These are phyloP conservation scores for Sebastes matsubarae DNA, from an alignment of 2,797 vertebrate genomes.

Conservation along the genomic window DNA sequence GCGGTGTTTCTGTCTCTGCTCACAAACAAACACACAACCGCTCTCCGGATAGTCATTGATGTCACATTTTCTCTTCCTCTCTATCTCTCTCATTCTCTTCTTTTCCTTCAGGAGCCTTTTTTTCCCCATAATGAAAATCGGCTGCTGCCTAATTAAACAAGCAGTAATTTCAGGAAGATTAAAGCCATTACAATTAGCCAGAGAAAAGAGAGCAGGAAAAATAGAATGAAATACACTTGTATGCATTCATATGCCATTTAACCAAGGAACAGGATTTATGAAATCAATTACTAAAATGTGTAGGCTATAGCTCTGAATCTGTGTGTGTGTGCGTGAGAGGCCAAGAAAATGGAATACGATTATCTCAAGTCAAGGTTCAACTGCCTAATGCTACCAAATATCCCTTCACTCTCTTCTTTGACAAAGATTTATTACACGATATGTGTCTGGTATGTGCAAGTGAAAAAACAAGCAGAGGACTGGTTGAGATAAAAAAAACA, in stretches of 20 bases:
- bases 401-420: neutral
- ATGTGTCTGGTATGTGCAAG: slow-evolving; percentile 5
- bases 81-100: neutral
- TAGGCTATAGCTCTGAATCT: neutral
- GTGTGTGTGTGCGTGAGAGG: neutral
- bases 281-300: slow-evolving; percentile 25
- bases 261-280: slow-evolving; percentile 8
- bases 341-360: neutral
- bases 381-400: neutral
- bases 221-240: slow-evolving; percentile 29
- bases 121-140: slow-evolving; percentile 60
- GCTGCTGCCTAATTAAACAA: slow-evolving; percentile 67
- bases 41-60: neutral
- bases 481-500: slow-evolving; percentile 22
- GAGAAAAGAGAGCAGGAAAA: slow-evolving; percentile 27
- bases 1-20: neutral
- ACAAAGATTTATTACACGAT: neutral
- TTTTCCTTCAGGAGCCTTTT: slow-evolving; percentile 9
- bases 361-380: neutral
- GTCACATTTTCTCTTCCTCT: neutral
- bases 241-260: slow-evolving; percentile 40
- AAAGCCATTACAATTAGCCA: slow-evolving; percentile 71
- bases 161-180: slow-evolving; percentile 72
- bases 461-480: neutral
- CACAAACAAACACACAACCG: neutral